Evolutionary conservation across 2,113 vertebrate genomes (phyloP).

Genomic region (Anoura caudifer): DNA sequence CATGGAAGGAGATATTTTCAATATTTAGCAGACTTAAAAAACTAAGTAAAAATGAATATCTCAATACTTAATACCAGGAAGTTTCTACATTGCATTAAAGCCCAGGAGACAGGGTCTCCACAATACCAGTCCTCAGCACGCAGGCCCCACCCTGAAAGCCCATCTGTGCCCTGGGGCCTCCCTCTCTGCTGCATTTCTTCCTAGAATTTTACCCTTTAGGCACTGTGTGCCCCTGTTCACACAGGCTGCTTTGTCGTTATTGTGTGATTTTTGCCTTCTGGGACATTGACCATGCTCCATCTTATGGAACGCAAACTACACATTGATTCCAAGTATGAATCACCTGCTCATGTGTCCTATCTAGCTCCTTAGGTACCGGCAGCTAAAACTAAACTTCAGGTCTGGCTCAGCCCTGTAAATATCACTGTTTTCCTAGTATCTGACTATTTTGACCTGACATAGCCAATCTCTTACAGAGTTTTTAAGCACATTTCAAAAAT

Average conservation of each 20-base stretch:
- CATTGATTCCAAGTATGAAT: background rate
- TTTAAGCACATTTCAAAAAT: background rate
- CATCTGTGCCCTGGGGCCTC: rapidly evolving
- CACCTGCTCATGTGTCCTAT: background rate
- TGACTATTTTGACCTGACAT: background rate
- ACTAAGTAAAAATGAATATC: background rate
- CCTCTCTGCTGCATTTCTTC: background rate
- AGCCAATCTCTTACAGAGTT: background rate
- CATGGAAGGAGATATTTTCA: background rate
- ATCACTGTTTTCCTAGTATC: background rate
- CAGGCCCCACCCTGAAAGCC: background rate
- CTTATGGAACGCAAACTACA: background rate
- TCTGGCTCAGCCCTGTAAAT: background rate
- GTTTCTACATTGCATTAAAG: background rate
- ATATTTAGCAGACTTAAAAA: background rate
- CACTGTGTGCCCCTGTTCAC: background rate
- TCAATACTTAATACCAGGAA: background rate
- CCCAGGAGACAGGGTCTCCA: too few species aligned
- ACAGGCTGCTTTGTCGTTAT: background rate
- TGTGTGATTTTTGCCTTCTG: background rate
- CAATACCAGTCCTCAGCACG: too few species aligned
- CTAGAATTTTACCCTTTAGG: background rate
- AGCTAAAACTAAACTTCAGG: background rate
- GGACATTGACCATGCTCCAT: background rate
- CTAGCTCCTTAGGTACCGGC: background rate